Base-by-base conservation (phyloP, 2,797 vertebrate species). In the Aphelocoma californica region DNA sequence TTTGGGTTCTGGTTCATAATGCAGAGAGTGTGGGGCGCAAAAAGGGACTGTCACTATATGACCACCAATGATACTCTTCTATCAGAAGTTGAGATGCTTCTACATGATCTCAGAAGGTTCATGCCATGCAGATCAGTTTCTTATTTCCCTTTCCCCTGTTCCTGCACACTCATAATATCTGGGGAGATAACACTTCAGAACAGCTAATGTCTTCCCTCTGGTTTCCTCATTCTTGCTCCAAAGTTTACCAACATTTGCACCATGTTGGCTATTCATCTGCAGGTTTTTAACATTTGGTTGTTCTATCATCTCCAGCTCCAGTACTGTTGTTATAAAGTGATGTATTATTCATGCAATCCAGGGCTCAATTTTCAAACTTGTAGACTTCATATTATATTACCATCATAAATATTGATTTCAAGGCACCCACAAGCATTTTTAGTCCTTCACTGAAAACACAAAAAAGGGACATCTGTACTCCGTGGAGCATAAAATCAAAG, bases 381-480 rank as follows among this genome's bases (percentile, higher is more conserved):
- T 92, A 88, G 84, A 91, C 84, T 94, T 87, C 72, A 44, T 91
- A 73, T 69, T 65, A 67, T 85, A 96, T 93, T 96, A 81, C 58
- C 53, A 77, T 74, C 75, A 94, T 95, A 96, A 97, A 96, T 95
- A 97, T 82, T 91, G 83, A 95, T 95, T 94, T 93, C 94, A 94
- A 92, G 75, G 72, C 92, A 95, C 79, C 93, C 90, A 94, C 38
- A 94, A 89, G 45, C 86, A 81, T 91, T 90, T 95, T 91, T 40
- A 94, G 71, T 54, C 74, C 53, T 87, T 91, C 86, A 65, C 42
- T 58, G 72, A 89, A 92, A 96, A 74, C 42, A 80, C 36, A 74
- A 53, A 94, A 87, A 77, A 82, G 34, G 84, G 64, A 65, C 36
- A 57, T 91, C 71, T 87, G 60, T 77, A 71, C 42, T 58, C 65